Conservation (phyloP, 2,888 invertebrate genomes). For the Heterodera filipjevi region DNA sequence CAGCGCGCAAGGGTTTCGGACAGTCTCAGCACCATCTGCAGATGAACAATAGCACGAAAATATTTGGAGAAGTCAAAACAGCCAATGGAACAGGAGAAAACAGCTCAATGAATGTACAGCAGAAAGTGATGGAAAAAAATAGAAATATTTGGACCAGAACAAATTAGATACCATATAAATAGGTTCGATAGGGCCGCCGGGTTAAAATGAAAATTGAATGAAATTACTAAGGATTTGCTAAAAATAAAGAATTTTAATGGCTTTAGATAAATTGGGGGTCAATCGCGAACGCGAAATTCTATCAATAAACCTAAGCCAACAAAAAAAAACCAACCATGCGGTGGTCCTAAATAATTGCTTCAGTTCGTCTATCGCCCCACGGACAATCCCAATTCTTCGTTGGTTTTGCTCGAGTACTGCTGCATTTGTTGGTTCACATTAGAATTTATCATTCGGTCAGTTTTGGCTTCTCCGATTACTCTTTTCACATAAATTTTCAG, state of each 20-base stretch:
- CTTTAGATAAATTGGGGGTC: too few species aligned
- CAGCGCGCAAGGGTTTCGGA: slow-evolving; percentile 14
- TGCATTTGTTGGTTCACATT: slow-evolving; percentile 65
- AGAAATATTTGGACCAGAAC: neutral
- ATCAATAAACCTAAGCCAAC: too few species aligned
- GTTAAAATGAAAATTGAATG: too few species aligned
- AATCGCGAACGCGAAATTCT: too few species aligned
- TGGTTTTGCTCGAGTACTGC: slow-evolving; percentile 58
- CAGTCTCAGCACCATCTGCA: neutral
- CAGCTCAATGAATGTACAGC: neutral
- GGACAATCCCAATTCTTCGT: slow-evolving; percentile 51
- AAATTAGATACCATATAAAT: too few species aligned
- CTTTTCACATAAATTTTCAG: slow-evolving; percentile 43
- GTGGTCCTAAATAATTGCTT: too few species aligned
- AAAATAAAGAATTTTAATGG: too few species aligned
- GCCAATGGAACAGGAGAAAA: neutral
- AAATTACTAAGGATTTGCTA: too few species aligned
- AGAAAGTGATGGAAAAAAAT: neutral
- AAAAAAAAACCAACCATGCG: too few species aligned
- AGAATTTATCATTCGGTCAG: slow-evolving; percentile 55
- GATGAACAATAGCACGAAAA: neutral
- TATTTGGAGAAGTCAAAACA: neutral
- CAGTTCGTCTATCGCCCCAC: slow-evolving; percentile 51
- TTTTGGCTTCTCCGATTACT: neutral
- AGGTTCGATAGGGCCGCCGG: too few species aligned